Base-by-base conservation (phyloP, 2,888 invertebrate species). In the Steinernema carpocapsae region DNA sequence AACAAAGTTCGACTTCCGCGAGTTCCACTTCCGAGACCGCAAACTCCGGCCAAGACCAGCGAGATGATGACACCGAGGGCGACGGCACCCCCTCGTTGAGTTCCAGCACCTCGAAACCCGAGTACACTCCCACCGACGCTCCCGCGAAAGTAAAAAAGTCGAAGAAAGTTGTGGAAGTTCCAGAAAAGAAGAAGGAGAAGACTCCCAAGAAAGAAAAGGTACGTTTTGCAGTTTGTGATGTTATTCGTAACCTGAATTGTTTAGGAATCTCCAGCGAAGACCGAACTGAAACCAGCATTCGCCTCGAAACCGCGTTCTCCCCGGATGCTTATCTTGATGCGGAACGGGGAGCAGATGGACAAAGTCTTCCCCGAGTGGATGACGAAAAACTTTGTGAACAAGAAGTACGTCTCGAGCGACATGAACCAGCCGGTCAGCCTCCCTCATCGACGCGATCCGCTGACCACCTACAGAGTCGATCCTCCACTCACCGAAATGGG, bases 401-500 rank as follows among this genome's bases (percentile, higher is more conserved):
- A 29, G 22, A 70, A 64, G 37, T 70, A 71, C 22, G 48, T 43
- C 48, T 64, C 70, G 32, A 70, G 29, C 22, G 74, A 74, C 56
- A 56, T 70, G 74, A 76, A 74, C 26, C 74, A 70, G 71, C 52
- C 74, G 14, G 51, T 42, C 3, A 59, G 17, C 14, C 32, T 74
- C 14, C 70, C 52, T 17, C 22, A 17, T 19, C 71, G 74, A 1
- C 45, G 37, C 24, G 29, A 22, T 14, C 71, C 52, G 2, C 43
- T 24, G 6, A 19, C 2, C 17, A 74, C 51, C 7, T 74, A 24
- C 22, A 32, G 1, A 2, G 37, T 10, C 26, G 76, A 74, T 74
- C 52, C 76, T 22, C 74, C 76, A 4, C 29, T 74, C 17, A 76
- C 76, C 14, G 76, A 76, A 43, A 52, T 76, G 43, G 74, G 74